phyloP scores from a whole-genome alignment of 2,113 vertebrate genomes.

The Meriones unguiculatus region DNA sequence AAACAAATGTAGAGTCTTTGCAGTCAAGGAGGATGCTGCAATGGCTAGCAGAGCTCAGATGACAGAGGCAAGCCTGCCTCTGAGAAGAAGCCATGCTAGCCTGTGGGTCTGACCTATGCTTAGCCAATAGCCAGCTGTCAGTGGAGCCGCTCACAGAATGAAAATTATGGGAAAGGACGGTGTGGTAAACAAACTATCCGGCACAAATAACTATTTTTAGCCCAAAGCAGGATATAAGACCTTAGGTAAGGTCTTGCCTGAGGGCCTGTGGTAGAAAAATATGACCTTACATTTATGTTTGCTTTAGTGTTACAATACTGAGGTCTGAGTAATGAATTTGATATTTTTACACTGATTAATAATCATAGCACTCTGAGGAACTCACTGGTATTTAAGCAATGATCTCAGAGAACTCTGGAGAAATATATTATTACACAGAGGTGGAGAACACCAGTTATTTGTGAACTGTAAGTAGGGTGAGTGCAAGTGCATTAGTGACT shows the following conservation, averaged over 20 bases:
- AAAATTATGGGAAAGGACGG: background rate
- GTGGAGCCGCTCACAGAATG: background rate
- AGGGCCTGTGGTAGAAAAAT: background rate
- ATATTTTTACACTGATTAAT: background rate
- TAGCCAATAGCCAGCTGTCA: background rate
- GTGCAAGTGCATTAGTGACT: background rate
- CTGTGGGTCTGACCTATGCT: background rate
- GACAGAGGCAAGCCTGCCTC: background rate
- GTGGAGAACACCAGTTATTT: background rate
- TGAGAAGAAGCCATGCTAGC: background rate
- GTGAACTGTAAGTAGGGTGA: background rate
- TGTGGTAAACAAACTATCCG: background rate
- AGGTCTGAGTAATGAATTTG: slow-evolving; percentile 32
- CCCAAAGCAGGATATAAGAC: background rate
- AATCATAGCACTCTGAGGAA: background rate
- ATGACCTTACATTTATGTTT: background rate
- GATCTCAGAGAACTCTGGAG: background rate
- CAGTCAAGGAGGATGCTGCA: background rate
- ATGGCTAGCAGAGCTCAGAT: background rate
- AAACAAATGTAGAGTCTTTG: slow-evolving; percentile 21
- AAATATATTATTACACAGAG: background rate
- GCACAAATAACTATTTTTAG: background rate
- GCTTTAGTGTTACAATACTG: background rate
- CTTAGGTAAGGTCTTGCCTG: background rate
- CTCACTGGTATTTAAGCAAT: background rate